Evolutionary conservation across 2,113 vertebrate species (phyloP).

Genomic region (Pachycephala philippinensis): DNA sequence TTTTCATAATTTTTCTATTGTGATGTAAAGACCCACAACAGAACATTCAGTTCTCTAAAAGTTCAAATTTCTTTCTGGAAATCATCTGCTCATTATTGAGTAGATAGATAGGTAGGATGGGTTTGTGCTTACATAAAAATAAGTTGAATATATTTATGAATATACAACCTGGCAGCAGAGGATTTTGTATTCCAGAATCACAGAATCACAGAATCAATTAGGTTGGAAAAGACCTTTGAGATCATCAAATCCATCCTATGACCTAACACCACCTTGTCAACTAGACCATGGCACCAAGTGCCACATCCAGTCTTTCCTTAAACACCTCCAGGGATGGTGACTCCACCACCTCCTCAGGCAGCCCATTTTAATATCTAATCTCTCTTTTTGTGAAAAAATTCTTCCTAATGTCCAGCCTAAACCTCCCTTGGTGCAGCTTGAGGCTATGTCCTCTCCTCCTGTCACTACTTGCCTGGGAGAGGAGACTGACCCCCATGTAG

Average conservation of each 20-base stretch:
- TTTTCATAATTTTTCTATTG: background rate
- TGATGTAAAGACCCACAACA: background rate
- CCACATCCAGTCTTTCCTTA: background rate
- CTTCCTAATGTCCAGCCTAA: background rate
- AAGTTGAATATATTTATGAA: background rate
- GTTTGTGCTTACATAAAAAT: background rate
- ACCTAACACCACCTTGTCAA: background rate
- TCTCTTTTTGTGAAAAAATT: background rate
- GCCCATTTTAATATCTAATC: background rate
- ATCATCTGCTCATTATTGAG: background rate
- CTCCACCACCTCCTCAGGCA: background rate
- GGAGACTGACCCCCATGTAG: background rate
- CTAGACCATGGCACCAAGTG: background rate
- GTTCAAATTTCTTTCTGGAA: background rate
- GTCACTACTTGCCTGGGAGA: background rate
- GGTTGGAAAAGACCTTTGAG: background rate
- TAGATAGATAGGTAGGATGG: background rate
- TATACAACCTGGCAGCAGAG: background rate
- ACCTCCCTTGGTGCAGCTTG: background rate
- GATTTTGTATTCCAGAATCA: background rate
- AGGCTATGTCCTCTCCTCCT: background rate
- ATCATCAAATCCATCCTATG: background rate
- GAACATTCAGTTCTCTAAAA: background rate
- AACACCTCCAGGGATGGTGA: background rate
- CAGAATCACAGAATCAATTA: background rate